Percentiles rank a stretch among this genome's conserved stretches.
phyloP scores from a whole-genome alignment of 1,140 invertebrate genomes.

The Aplysia californica region DNA sequence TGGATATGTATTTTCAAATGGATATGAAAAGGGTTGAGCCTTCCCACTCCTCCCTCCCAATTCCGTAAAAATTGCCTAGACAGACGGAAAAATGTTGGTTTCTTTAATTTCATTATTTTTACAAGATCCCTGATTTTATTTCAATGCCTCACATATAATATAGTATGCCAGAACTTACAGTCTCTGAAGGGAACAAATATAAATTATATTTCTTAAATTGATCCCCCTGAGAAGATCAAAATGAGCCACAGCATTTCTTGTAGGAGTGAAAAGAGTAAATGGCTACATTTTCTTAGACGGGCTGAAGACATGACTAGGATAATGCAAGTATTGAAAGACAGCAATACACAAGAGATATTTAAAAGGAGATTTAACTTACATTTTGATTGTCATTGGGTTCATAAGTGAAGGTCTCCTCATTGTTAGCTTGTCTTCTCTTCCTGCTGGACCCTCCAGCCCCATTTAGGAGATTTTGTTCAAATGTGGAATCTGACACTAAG shows the following conservation, averaged over 20 bases:
- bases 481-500: slow-evolving; percentile 15
- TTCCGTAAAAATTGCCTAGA: no score
- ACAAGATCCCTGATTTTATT: no score
- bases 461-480: not conserved
- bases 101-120: no score
- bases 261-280: not conserved
- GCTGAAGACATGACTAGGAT: not conserved
- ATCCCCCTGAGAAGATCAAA: not conserved
- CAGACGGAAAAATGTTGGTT: no score
- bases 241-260: not conserved
- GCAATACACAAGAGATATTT: not conserved
- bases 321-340: not conserved
- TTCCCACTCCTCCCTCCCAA: no score
- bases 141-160: no score
- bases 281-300: not conserved
- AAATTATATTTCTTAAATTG: not conserved
- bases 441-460: not conserved
- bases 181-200: no score
- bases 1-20: no score
- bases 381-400: slow-evolving; percentile 29
- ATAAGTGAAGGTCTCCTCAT: slow-evolving; percentile 25
- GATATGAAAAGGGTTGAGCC: no score
- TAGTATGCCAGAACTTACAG: no score
- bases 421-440: slow-evolving; percentile 25
- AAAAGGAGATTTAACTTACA: slow-evolving; percentile 23